Base-by-base conservation (phyloP, 2,888 invertebrate genomes). In the Digitonthophagus gazella region DNA sequence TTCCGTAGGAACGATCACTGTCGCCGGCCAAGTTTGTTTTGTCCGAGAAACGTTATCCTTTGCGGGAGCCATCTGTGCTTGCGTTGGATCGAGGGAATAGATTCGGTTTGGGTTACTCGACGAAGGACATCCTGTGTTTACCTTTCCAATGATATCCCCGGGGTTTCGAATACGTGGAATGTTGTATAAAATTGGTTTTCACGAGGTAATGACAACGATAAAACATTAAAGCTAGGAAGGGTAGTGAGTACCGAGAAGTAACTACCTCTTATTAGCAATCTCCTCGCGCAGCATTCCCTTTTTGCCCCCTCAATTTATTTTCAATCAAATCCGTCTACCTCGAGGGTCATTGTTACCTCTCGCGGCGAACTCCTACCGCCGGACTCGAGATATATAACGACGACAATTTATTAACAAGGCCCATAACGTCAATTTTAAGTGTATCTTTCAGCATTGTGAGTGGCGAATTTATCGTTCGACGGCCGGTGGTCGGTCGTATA, bases 351-450 rank as follows among this genome's bases (percentile, higher is more conserved):
- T 44, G 28, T 44, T 44, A 11, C 28, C 28, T 44, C 28, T 44
- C 28, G 28, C 28, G 11, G 61, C 18, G 61, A 61, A 61, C 61
- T 20, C 18, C 18, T 18, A 61, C n/a, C 61, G 61, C 61, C 61
- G 18, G 58, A 20, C n/a, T n/a, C 61, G 61, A 61, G 61, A 19
- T 18, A 19, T 19, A 61, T 61, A 18, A 20, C 61, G 61, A 19
- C 61, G 18, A 20, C 20, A 20, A 61, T 61, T 61, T 61, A 61
- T 61, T 61, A 61, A 61, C 61, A 20, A 20, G 61, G 20, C 19
- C 61, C 61, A 61, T 61, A 61, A 61, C 61, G 61, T 61, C 61
- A 61, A 61, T 61, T 61, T 61, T 61, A 61, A 61, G 20, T 61
- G 61, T 61, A 61, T 19, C 61, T 18, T 20, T 61, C 61, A 5